These are phyloP conservation scores for Thecocarcelia acutangulata DNA, from an alignment of 2,888 invertebrate species.

Conservation along the genomic window DNA sequence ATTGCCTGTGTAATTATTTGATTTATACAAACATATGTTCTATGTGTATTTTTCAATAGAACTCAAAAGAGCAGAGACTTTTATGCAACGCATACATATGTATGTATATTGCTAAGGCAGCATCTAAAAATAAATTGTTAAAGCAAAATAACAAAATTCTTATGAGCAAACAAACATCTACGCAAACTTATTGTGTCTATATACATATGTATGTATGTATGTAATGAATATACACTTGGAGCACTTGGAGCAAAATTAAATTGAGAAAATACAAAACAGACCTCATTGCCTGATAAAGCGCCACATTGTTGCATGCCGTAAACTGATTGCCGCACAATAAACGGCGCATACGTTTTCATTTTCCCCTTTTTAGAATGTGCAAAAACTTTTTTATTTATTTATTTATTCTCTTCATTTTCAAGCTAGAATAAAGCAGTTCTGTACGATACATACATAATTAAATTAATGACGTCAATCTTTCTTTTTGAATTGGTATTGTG, in stretches of 20 bases:
- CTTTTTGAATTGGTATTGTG: conserved; percentile 7
- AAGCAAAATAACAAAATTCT: too few relatives aligned
- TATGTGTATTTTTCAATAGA: too few relatives aligned
- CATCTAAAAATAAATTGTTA: conserved; percentile 22
- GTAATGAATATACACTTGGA: not conserved
- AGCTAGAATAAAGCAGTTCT: conserved; percentile 1
- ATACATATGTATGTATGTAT: not conserved
- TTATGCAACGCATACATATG: too few relatives aligned
- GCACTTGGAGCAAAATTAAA: not conserved
- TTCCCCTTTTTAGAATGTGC: conserved; percentile 43
- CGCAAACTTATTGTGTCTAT: not conserved
- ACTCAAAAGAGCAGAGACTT: too few relatives aligned
- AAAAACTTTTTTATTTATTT: conserved; percentile 26
- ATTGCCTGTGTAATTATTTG: too few relatives aligned
- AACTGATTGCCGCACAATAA: conserved; percentile 20
- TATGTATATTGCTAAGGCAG: not conserved
- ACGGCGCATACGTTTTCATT: conserved; percentile 12
- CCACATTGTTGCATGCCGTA: conserved; percentile 42
- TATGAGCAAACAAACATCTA: not conserved
- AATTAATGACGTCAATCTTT: conserved; percentile 48
- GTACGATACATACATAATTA: too few relatives aligned
- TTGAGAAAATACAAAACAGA: not conserved
- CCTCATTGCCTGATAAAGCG: conserved; percentile 15
- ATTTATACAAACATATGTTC: too few relatives aligned
- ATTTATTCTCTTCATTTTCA: conserved; percentile 1